Evolutionary conservation across 2,888 invertebrate genomes (phyloP).

Genomic region (Drosophila neutralis): DNA sequence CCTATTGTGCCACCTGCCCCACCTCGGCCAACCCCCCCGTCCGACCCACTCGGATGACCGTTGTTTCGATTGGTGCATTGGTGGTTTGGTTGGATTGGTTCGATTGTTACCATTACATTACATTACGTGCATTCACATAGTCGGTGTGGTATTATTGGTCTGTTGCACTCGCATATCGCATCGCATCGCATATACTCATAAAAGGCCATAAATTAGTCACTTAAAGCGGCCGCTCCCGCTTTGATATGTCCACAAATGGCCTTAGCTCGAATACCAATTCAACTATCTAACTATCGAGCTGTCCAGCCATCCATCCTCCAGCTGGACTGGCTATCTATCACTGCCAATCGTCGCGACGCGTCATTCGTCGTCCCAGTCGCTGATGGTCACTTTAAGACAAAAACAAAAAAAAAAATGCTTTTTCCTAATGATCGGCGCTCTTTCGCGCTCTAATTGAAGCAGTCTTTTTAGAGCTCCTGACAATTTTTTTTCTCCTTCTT

Average conservation of each 20-base stretch:
- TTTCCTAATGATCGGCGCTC: slow-evolving; percentile 67
- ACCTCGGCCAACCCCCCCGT: not conserved
- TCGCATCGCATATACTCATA: slow-evolving; percentile 56
- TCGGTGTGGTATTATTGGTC: slow-evolving; percentile 15
- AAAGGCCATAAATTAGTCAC: slow-evolving; percentile 81
- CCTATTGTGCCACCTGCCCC: not conserved
- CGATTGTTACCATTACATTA: slow-evolving; percentile 61
- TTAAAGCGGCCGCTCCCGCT: slow-evolving; percentile 73
- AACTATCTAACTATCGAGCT: slow-evolving; percentile 30
- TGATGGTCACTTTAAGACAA: slow-evolving; percentile 34
- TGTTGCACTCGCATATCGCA: slow-evolving; percentile 46
- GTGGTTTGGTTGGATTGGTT: slow-evolving; percentile 20
- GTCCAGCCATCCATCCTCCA: slow-evolving; percentile 39
- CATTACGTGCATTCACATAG: slow-evolving; percentile 44
- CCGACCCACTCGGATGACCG: slow-evolving; percentile 20
- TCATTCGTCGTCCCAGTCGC: slow-evolving; percentile 10
- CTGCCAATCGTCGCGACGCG: slow-evolving; percentile 62
- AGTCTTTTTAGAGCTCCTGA: slow-evolving; percentile 25
- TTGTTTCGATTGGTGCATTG: slow-evolving; percentile 30
- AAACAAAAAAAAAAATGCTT: slow-evolving; percentile 21
- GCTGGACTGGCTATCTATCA: slow-evolving; percentile 68
- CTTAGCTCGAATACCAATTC: slow-evolving; percentile 57
- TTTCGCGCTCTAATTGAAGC: slow-evolving; percentile 72
- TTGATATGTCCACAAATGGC: slow-evolving; percentile 76
- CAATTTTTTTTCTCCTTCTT: not conserved